phyloP scores from a whole-genome alignment of 2,113 vertebrate species.

The Anguilla japonica region DNA sequence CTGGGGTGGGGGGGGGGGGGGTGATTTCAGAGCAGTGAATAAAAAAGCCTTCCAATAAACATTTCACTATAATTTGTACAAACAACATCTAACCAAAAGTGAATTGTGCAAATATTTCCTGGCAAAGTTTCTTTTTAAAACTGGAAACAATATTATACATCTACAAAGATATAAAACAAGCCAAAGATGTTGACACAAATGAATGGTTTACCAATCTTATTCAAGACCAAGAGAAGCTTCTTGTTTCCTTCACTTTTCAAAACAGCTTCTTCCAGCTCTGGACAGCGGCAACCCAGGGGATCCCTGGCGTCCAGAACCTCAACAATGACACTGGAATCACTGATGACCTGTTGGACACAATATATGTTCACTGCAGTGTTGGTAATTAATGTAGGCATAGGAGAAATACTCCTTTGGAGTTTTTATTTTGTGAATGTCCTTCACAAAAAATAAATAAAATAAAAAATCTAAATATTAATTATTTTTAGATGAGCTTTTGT shows the following conservation, averaged over 20 bases:
- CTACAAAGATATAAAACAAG: not conserved
- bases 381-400: too few relatives aligned
- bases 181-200: not conserved
- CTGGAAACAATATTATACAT: not conserved
- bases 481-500: too few relatives aligned
- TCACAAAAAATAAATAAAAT: not conserved
- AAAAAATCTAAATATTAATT: too few relatives aligned
- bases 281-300: constrained; percentile 87
- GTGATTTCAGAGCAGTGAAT: not conserved
- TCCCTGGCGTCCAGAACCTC: constrained; percentile 96
- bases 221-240: constrained; percentile 84
- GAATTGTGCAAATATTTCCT: not conserved
- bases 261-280: constrained; percentile 84
- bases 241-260: constrained; percentile 72
- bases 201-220: constrained; percentile 83
- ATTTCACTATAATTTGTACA: not conserved
- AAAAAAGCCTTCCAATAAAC: not conserved
- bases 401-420: too few relatives aligned
- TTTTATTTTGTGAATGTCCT: not conserved
- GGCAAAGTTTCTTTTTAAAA: too few relatives aligned
- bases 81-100: not conserved
- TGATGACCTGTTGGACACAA: constrained; percentile 77
- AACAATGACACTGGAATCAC: constrained; percentile 83
- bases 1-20: constrained; percentile 56
- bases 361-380: not conserved